Evolutionary conservation across 2,888 invertebrate genomes (phyloP), one percentile per base, ranked within the genome.

Genomic region (Drosophila stalkeri): DNA sequence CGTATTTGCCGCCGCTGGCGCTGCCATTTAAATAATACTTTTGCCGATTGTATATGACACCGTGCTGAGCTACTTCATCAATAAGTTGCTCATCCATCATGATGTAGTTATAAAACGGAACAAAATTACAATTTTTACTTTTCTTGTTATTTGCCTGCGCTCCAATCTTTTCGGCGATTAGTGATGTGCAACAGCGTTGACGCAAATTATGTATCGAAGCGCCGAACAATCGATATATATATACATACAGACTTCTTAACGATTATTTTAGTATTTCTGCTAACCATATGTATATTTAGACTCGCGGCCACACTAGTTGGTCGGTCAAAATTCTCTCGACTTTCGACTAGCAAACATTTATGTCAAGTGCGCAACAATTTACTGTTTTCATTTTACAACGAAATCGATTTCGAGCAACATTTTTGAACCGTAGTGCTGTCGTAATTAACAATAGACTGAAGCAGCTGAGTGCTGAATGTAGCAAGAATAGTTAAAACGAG

Each of bases 51-150:
- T 87, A 93, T 20, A 93, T 93, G 33, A 93, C 93, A 31, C 92
- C 92, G 80, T 93, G 93, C 5, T 91, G 91, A 59, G 92, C 92
- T 20, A 93, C 93, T 81, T 93, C 93, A 67, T 90, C 91, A 75
- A 93, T 93, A 64, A 93, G 74, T 71, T 92, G 92, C 75, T 93
- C 93, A 77, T 93, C 93, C 92, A 93, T 93, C 91, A 92, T 93
- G 46, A 62, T 81, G 65, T 55, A 62, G 33, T 66, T 66, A 63
- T 56, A 68, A 44, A 51, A 49, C 43, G 39, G 33, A 49, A 68
- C 56, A 67, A 71, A 62, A 49, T 46, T 51, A 62, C 49, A 49
- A 56, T 63, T 52, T 59, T 65, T 51, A 57, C 64, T 39, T 51
- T 51, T 51, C 20, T 51, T 51, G 51, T 51, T 64, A 62, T 72